These are phyloP conservation scores for Aromia moschata DNA, from an alignment of 2,888 invertebrate species.

Conservation along the genomic window DNA sequence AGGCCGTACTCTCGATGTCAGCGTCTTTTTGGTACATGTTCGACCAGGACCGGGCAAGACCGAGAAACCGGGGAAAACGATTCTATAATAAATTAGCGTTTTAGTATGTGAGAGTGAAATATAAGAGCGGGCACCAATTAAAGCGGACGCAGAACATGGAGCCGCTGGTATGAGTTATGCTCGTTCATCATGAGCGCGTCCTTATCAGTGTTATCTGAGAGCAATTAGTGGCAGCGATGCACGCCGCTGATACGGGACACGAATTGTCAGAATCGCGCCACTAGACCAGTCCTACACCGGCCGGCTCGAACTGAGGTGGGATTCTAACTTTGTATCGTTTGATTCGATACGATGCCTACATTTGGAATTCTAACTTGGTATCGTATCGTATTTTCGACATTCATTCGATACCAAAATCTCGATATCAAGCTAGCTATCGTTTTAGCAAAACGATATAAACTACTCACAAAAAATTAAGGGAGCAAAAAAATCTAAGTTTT, in stretches of 20 bases:
- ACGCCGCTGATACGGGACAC: slow-evolving; percentile 54
- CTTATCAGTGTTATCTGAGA: slow-evolving; percentile 56
- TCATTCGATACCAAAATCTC: too few relatives aligned
- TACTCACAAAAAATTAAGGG: too few relatives aligned
- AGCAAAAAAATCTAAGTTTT: too few relatives aligned
- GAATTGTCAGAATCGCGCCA: slow-evolving; percentile 49
- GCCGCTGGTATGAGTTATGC: slow-evolving; percentile 51
- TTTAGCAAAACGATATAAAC: too few relatives aligned
- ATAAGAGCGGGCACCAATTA: slow-evolving; percentile 51
- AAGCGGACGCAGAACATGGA: slow-evolving; percentile 49
- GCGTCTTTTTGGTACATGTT: background rate
- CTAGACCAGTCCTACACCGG: slow-evolving; percentile 16
- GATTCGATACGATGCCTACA: too few relatives aligned
- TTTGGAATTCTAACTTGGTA: too few relatives aligned
- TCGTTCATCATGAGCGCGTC: slow-evolving; percentile 52
- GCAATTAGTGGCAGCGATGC: slow-evolving; percentile 56
- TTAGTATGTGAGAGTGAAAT: slow-evolving; percentile 41
- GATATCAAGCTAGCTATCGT: too few relatives aligned
- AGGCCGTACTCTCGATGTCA: background rate
- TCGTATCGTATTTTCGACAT: too few relatives aligned
- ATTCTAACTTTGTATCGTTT: too few relatives aligned
- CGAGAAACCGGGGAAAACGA: slow-evolving; percentile 2
- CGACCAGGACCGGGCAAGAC: slow-evolving; percentile 2
- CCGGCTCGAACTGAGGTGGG: slow-evolving; percentile 9
- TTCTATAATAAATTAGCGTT: slow-evolving; percentile 21